These are phyloP conservation scores for Pseudopleuronectes americanus DNA, from an alignment of 2,797 vertebrate species.

Conservation along the genomic window DNA sequence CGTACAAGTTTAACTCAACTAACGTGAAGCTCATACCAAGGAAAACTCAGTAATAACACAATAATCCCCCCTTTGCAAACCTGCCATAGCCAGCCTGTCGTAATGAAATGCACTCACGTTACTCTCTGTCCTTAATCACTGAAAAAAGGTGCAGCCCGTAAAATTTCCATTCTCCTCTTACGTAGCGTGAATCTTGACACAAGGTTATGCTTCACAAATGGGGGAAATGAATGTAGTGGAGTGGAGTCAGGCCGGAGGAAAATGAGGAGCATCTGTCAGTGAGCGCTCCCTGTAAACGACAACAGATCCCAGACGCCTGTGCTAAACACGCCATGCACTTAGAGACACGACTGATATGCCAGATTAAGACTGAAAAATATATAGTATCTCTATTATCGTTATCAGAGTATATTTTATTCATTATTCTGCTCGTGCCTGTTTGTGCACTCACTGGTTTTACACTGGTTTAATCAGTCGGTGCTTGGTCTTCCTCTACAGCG, in stretches of 20 bases:
- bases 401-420: too few relatives aligned
- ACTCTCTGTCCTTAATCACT: slow-evolving; percentile 9
- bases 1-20: not conserved
- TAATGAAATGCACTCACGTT: not conserved
- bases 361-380: slow-evolving; percentile 28
- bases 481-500: slow-evolving; percentile 53
- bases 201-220: slow-evolving; percentile 29
- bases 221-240: slow-evolving; percentile 24
- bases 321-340: slow-evolving; percentile 39
- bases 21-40: too few relatives aligned
- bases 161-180: slow-evolving; percentile 2
- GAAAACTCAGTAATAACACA: too few relatives aligned
- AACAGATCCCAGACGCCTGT: slow-evolving; percentile 17
- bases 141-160: slow-evolving; percentile 9
- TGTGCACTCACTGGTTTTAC: slow-evolving; percentile 53
- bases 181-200: not conserved
- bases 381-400: too few relatives aligned
- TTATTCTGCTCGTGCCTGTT: too few relatives aligned
- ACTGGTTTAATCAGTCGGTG: slow-evolving; percentile 61
- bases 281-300: slow-evolving; percentile 16
- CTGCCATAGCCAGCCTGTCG: too few relatives aligned
- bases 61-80: too few relatives aligned
- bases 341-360: slow-evolving; percentile 34
- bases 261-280: slow-evolving; percentile 52
- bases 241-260: slow-evolving; percentile 22